Conservation (phyloP, 2,888 invertebrate species). For the Limnephilus auricula region DNA sequence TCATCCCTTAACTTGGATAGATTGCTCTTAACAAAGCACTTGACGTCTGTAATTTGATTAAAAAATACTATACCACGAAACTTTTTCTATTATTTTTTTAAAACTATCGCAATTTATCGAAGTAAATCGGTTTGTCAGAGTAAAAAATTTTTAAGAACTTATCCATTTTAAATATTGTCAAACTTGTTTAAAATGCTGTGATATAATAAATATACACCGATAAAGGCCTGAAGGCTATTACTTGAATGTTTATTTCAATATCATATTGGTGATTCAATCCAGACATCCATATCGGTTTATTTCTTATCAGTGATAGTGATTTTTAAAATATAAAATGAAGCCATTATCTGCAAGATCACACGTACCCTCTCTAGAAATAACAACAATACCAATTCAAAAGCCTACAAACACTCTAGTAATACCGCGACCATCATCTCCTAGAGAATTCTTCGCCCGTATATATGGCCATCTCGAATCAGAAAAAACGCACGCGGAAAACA, state of each 20-base stretch:
- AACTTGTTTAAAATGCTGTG: not conserved
- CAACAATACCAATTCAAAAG: not conserved
- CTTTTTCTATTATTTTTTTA: not conserved
- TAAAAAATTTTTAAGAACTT: not conserved
- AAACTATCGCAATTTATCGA: not conserved
- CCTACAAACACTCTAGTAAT: slow-evolving; percentile 63
- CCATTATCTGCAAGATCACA: not conserved
- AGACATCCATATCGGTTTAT: too few relatives aligned
- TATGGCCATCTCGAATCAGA: slow-evolving; percentile 85
- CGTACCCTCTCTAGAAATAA: not conserved
- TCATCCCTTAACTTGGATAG: slow-evolving; percentile 25
- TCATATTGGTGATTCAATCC: not conserved
- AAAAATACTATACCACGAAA: not conserved
- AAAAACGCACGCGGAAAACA: slow-evolving; percentile 68
- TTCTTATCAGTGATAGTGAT: too few relatives aligned
- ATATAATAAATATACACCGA: not conserved
- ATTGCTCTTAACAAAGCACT: not conserved
- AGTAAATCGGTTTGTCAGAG: too few relatives aligned
- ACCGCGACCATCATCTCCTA: slow-evolving; percentile 84
- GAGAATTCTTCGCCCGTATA: slow-evolving; percentile 88
- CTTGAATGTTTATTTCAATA: not conserved
- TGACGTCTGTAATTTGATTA: not conserved
- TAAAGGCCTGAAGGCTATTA: not conserved
- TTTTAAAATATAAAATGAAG: slow-evolving; percentile 5
- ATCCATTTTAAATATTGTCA: not conserved